These are phyloP conservation scores for Syndactyla subalaris DNA, from an alignment of 2,797 vertebrate species.

Conservation along the genomic window DNA sequence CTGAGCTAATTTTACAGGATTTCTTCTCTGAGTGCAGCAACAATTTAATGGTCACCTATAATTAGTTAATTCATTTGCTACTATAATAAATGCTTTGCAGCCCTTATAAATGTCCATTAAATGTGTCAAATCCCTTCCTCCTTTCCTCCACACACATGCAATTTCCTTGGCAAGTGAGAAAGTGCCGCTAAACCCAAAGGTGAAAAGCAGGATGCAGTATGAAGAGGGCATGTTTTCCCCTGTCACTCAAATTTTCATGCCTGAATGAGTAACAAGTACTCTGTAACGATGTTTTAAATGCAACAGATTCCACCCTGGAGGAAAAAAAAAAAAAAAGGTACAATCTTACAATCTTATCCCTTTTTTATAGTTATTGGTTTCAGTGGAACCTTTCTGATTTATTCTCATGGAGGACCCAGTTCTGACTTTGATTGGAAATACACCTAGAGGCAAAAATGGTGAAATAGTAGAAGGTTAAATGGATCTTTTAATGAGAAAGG, in stretches of 20 bases:
- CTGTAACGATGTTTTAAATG: constrained; percentile 18
- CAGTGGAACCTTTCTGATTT: neutral
- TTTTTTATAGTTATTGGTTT: neutral
- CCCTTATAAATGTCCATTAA: constrained; percentile 37
- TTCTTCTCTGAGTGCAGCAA: constrained; percentile 14
- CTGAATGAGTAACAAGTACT: neutral
- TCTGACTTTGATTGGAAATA: neutral
- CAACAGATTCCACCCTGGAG: neutral
- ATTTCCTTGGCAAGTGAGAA: constrained; percentile 57
- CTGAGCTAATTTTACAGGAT: constrained; percentile 24
- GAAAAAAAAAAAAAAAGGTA: neutral
- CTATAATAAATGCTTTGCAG: constrained; percentile 31
- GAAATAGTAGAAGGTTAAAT: neutral
- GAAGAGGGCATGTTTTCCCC: constrained; percentile 34
- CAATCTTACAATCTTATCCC: neutral
- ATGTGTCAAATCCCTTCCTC: constrained; percentile 45
- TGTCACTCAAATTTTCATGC: constrained; percentile 54
- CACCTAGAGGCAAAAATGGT: neutral
- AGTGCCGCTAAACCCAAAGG: neutral
- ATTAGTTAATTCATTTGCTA: constrained; percentile 53
- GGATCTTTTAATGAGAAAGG: neutral
- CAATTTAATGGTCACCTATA: constrained; percentile 50
- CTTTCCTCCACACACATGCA: neutral
- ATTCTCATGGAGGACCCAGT: neutral
- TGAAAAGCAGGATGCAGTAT: constrained; percentile 16